A percentile compares a stretch with the other conserved stretches of the same genome.
phyloP scores from a whole-genome alignment of 1,140 invertebrate genomes.

The Drosophila lini region DNA sequence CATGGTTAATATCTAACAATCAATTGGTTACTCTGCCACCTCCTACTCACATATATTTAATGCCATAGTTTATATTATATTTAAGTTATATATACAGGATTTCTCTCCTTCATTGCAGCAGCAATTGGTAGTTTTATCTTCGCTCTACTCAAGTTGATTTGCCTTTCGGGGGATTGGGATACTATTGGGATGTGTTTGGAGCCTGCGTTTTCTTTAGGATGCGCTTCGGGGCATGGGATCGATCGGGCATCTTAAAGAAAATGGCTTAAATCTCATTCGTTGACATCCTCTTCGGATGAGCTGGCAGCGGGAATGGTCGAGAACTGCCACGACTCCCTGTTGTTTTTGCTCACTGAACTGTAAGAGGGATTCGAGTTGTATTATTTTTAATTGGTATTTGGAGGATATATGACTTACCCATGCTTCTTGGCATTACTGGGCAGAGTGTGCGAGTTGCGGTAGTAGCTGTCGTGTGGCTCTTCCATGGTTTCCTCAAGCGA shows the following conservation, averaged over 20 bases:
- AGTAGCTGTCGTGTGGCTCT: conserved; percentile 86
- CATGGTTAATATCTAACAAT: conserved; percentile 31
- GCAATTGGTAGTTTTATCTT: conserved; percentile 5
- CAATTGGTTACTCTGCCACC: conserved; percentile 21
- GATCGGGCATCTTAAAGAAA: conserved; percentile 80
- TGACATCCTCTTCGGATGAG: conserved; percentile 84
- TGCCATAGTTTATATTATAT: conserved; percentile 18
- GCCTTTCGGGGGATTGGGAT: background rate
- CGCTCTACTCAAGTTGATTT: conserved; percentile 10
- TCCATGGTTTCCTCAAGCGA: conserved; percentile 85
- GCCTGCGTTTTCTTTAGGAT: conserved; percentile 79
- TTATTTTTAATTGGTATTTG: background rate
- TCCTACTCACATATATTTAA: conserved; percentile 22
- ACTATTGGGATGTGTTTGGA: conserved; percentile 25
- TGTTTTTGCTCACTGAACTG: conserved; percentile 85
- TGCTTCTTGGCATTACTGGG: conserved; percentile 88
- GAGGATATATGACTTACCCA: conserved; percentile 83
- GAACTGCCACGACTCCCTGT: conserved; percentile 87
- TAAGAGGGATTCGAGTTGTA: background rate
- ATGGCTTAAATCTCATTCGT: conserved; percentile 84
- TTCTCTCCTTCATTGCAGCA: conserved; percentile 14
- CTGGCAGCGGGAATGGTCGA: conserved; percentile 87
- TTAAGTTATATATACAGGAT: conserved; percentile 28
- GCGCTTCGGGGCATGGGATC: conserved; percentile 30
- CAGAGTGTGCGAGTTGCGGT: conserved; percentile 88